Base-by-base conservation (phyloP, 2,888 invertebrate species). In the Petrolisthes manimaculis region DNA sequence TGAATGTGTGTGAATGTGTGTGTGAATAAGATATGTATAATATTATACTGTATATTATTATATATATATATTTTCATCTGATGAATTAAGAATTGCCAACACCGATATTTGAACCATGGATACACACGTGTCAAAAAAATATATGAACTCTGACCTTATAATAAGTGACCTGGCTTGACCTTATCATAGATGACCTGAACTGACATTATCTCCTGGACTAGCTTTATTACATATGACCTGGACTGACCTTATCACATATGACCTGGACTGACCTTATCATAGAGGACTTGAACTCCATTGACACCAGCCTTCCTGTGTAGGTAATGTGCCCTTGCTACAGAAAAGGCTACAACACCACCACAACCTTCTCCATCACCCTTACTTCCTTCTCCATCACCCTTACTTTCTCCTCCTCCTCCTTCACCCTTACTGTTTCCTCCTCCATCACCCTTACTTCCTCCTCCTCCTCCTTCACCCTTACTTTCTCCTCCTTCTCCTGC, bases 241-340 rank as follows among this genome's bases (percentile, higher is more conserved):
- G 21, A 6, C 24, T 5, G 4, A n/a, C 12, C 77, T 24, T 21
- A 14, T 21, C 77, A 14, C 37, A 37, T 0, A 37, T 8, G 5
- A 37, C 18, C 24, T 21, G 6, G n/a, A 6, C 75, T 78, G 12
- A 88, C 88, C 88, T 88, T 88, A 80, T 88, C 88, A 74, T 84
- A 88, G 37, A 88, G 80, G 6, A 88, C 80, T 56, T 88, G 88
- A 14, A 71, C 51, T 14, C 88, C 88, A 18, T 55, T 61, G 3
- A 79, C 79, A 61, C 88, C 88, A 1, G 84, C 88, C 77, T 88
- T 88, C 61, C 88, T 79, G 80, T 88, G 88, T 24, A 80, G 84
- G 74, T 88, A 84, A 53, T 88, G 69, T 5, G 88, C 88, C 1
- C 84, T 37, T 18, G 84, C 71, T 61, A 88, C 88, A 12, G 88